These are phyloP conservation scores for Nephrotoma appendiculata DNA, from an alignment of 2,888 invertebrate genomes.

Conservation along the genomic window DNA sequence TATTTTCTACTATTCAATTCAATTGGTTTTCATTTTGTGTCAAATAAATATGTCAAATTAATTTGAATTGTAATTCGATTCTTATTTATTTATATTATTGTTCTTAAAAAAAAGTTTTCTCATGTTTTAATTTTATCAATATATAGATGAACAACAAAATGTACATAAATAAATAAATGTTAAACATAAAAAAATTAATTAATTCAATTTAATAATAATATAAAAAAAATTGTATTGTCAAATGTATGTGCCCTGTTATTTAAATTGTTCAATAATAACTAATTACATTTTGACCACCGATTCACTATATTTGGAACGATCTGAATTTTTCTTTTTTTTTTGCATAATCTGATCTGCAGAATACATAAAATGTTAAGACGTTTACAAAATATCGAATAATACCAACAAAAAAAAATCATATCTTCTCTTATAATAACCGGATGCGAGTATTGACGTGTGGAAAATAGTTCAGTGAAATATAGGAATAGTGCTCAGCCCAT, in stretches of 20 bases:
- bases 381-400: too few relatives aligned
- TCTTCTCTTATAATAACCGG: too few relatives aligned
- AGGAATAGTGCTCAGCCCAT: too few relatives aligned
- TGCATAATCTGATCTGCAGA: too few relatives aligned
- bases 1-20: background rate
- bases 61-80: background rate
- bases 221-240: background rate
- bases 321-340: too few relatives aligned
- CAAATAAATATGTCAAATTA: background rate
- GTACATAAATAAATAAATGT: background rate
- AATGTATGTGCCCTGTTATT: background rate
- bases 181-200: background rate
- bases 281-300: background rate
- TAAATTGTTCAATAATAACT: background rate
- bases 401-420: too few relatives aligned
- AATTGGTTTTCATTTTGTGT: background rate
- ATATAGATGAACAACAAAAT: background rate
- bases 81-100: background rate
- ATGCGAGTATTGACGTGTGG: too few relatives aligned
- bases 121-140: background rate
- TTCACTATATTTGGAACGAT: background rate
- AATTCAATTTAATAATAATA: background rate
- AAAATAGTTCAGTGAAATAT: too few relatives aligned
- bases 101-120: background rate
- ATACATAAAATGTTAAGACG: too few relatives aligned